Conservation (phyloP, 2,888 invertebrate genomes). For the Frankliniella intonsa region DNA sequence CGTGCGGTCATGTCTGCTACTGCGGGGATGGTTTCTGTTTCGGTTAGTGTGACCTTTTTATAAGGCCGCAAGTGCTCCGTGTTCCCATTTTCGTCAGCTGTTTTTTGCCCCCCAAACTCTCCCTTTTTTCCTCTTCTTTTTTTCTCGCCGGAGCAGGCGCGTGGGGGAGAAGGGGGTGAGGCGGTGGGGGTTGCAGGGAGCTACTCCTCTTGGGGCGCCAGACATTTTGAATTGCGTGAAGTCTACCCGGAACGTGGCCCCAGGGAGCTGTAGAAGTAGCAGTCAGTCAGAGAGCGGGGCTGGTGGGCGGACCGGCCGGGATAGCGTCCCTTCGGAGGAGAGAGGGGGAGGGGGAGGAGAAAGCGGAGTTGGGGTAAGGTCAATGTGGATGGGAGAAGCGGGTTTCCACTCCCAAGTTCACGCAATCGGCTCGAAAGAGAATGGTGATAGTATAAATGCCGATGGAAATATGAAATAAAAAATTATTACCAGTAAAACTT, state of each 20-base stretch:
- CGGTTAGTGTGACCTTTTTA: too few relatives aligned
- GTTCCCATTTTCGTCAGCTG: too few relatives aligned
- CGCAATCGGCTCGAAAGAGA: background rate
- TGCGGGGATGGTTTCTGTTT: background rate
- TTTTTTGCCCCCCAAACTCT: background rate
- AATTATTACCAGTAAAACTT: background rate
- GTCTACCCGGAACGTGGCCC: slow-evolving; percentile 23
- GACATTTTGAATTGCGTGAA: slow-evolving; percentile 23
- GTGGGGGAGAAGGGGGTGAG: background rate
- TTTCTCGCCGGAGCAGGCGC: background rate
- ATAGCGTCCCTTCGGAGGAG: too few relatives aligned
- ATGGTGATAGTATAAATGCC: background rate
- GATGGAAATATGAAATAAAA: background rate
- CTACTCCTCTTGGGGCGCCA: background rate
- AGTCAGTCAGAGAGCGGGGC: slow-evolving; percentile 8
- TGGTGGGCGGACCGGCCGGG: background rate
- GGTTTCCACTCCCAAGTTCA: too few relatives aligned
- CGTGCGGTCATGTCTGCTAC: too few relatives aligned
- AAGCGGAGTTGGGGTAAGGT: background rate
- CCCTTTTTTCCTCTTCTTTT: background rate
- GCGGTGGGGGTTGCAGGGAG: background rate
- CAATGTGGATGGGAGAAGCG: too few relatives aligned
- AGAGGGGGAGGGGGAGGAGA: background rate
- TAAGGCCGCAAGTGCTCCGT: too few relatives aligned
- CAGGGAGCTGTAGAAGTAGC: slow-evolving; percentile 2